These are phyloP conservation scores for Glaucomys volans DNA, from an alignment of 2,113 vertebrate genomes.

Conservation along the genomic window DNA sequence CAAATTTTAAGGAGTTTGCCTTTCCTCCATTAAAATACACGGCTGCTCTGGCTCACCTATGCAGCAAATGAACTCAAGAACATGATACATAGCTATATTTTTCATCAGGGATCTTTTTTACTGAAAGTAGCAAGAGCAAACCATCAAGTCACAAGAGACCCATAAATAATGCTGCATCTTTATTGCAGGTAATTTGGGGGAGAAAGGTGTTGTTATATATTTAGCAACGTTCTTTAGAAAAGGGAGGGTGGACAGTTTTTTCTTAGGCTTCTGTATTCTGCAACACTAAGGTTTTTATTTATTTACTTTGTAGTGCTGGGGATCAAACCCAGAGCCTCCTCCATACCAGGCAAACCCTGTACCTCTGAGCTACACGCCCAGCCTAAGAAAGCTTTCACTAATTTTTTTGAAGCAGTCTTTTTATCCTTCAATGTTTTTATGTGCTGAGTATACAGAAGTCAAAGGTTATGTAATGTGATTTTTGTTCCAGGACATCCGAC, in stretches of 20 bases:
- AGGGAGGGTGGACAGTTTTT: not conserved
- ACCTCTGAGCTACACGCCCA: not conserved
- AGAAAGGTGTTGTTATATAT: constrained; percentile 50
- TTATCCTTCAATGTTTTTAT: constrained; percentile 1
- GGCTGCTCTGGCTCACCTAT: not conserved
- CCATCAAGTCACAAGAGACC: constrained; percentile 63
- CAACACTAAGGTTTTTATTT: not conserved
- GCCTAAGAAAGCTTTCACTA: not conserved
- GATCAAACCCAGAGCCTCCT: not conserved
- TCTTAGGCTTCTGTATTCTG: not conserved
- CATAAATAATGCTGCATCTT: constrained; percentile 67
- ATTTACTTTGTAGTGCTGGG: not conserved
- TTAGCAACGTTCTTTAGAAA: constrained; percentile 57
- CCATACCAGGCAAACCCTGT: not conserved
- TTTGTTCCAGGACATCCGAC: constrained; percentile 42
- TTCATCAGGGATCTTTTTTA: constrained; percentile 35
- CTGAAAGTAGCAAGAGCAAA: constrained; percentile 51
- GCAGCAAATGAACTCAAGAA: not conserved
- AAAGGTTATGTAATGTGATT: constrained; percentile 75
- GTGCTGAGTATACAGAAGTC: constrained; percentile 38
- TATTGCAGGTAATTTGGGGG: constrained; percentile 43
- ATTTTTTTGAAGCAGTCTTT: constrained; percentile 27
- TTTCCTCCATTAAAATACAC: constrained; percentile 39
- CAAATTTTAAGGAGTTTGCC: not conserved
- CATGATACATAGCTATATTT: constrained; percentile 52